Base-by-base conservation (phyloP, 2,888 invertebrate species). In the Pheosia gnoma region DNA sequence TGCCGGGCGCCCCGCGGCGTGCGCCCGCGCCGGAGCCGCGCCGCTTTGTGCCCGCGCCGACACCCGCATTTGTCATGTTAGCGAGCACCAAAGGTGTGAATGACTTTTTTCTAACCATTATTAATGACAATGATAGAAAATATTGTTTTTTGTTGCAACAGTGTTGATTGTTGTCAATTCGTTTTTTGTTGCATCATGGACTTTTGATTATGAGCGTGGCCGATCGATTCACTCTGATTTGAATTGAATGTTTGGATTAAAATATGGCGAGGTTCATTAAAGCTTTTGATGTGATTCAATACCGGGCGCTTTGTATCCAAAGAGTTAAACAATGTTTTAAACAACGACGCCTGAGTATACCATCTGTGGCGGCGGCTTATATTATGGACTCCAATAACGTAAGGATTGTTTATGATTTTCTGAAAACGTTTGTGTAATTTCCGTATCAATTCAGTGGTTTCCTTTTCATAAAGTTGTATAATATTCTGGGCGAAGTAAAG, bases 121-220 rank as follows among this genome's bases (percentile, higher is more conserved):
- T 89, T 90, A 92, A 91, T 91, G 90, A 91, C 91, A 92, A 90
- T 90, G 89, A 90, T 91, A 92, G 89, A 90, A 91, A 91, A 90
- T 89, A 90, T 90, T 89, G 87, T 91, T 91, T 90, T 90, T 92
- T 91, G 84, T 88, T 87, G 82, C 86, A 86, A 84, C 86, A 86
- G 79, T 88, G 88, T 89, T 91, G 92, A 91, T 93, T 91, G 91
- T 91, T 90, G 90, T 91, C 93, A 92, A 91, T 93, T 92, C 90
- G 87, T 88, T 91, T 91, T 91, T 91, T 91, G 88, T 89, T 84
- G 79, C 78, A 81, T 80, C 84, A 81, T 74, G 77, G 76, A 80
- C 80, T 83, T 88, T 86, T 84, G 85, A 87, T 89, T 87, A 85
- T 81, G 79, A 87, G 86, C 90, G 87, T 88, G 82, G 85, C 87